A percentile compares a stretch with the other conserved stretches of the same genome.
These are phyloP conservation scores for Acrossocheilus fasciatus DNA, from an alignment of 2,797 vertebrate species.

Conservation along the genomic window DNA sequence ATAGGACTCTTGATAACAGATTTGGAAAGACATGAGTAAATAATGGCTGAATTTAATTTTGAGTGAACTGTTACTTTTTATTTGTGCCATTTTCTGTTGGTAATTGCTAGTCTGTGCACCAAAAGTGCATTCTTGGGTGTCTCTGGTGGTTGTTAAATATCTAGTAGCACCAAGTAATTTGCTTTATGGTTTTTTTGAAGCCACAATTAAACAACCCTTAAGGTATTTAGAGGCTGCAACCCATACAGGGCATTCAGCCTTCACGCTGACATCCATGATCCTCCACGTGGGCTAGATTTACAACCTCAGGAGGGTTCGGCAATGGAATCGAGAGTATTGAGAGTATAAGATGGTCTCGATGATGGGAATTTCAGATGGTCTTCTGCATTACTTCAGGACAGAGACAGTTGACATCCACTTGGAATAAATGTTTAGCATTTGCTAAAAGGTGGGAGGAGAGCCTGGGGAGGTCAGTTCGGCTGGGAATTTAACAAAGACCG, in stretches of 20 bases:
- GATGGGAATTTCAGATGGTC: slow-evolving; percentile 19
- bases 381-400: slow-evolving; percentile 28
- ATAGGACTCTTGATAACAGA: background rate
- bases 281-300: slow-evolving; percentile 17
- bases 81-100: slow-evolving; percentile 5
- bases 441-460: slow-evolving; percentile 29
- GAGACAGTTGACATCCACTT: slow-evolving; percentile 28
- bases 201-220: slow-evolving; percentile 23
- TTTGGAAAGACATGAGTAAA: background rate
- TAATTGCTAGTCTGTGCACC: slow-evolving; percentile 21
- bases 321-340: slow-evolving; percentile 10
- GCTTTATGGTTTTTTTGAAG: slow-evolving; percentile 7
- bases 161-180: slow-evolving; percentile 7
- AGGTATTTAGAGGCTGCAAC: slow-evolving; percentile 11
- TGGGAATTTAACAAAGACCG: slow-evolving; percentile 4
- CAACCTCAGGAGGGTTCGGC: slow-evolving; percentile 18
- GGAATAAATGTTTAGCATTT: slow-evolving; percentile 36
- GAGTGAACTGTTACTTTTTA: slow-evolving; percentile 9
- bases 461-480: slow-evolving; percentile 5
- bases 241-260: background rate
- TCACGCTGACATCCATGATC: background rate
- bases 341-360: background rate
- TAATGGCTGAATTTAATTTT: background rate
- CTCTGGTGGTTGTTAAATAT: slow-evolving; percentile 9
- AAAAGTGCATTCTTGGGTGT: slow-evolving; percentile 21